A percentile compares a stretch with the other conserved stretches of the same genome.
These are phyloP conservation scores for Alentia gelatinosa DNA, from an alignment of 2,888 invertebrate genomes.

Conservation along the genomic window DNA sequence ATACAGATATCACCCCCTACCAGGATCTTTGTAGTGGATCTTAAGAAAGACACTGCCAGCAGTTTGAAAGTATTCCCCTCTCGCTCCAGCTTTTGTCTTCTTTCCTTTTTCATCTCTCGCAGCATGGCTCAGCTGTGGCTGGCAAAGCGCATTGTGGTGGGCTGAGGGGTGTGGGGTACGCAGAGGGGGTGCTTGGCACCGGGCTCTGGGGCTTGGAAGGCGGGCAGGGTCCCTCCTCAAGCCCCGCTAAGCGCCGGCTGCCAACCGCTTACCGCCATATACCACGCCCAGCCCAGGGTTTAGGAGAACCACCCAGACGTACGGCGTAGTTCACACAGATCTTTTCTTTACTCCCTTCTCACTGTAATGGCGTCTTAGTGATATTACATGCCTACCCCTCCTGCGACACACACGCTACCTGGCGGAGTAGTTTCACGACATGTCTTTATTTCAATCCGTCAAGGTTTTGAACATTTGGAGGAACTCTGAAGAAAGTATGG, in stretches of 20 bases:
- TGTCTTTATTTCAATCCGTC: too few species aligned
- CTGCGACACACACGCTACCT: too few species aligned
- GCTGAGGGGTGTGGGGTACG: neutral
- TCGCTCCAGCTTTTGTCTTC: neutral
- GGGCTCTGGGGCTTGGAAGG: neutral
- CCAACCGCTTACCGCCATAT: neutral
- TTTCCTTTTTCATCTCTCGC: neutral
- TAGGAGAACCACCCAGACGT: too few species aligned
- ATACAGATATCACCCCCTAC: constrained; percentile 1
- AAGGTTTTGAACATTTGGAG: too few species aligned
- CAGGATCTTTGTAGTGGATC: neutral
- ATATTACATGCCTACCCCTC: too few species aligned
- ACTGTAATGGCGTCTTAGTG: too few species aligned
- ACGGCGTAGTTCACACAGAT: too few species aligned
- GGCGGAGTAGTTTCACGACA: too few species aligned
- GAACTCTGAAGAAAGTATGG: too few species aligned
- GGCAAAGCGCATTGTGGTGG: constrained; percentile 11
- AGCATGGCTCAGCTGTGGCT: neutral
- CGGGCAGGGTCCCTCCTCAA: neutral
- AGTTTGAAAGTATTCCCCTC: neutral
- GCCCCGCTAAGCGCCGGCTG: neutral
- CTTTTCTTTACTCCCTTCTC: too few species aligned
- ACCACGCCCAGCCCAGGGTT: too few species aligned
- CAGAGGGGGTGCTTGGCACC: neutral
- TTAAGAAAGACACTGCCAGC: neutral